Evolutionary conservation across 2,888 invertebrate species (phyloP).

Genomic region (Xestobium rufovillosum): DNA sequence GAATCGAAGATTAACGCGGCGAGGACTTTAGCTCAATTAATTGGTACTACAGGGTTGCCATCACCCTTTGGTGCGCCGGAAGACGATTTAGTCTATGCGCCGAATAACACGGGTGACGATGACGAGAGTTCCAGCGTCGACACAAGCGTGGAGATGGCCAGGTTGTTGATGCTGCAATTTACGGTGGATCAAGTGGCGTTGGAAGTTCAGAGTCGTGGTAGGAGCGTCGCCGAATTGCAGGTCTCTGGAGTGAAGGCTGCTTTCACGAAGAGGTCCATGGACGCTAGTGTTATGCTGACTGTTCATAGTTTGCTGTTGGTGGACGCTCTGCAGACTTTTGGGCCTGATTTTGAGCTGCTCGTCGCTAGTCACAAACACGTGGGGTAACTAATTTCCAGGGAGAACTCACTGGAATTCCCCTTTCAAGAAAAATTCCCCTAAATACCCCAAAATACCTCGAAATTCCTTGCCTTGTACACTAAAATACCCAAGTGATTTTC

Average conservation of each 20-base stretch:
- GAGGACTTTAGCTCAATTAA: conserved; percentile 47
- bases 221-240: conserved; percentile 88
- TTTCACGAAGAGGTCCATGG: conserved; percentile 64
- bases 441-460: too few relatives aligned
- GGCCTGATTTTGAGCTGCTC: conserved; percentile 89
- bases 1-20: conserved; percentile 77
- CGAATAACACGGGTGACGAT: conserved; percentile 26
- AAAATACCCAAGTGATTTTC: too few relatives aligned
- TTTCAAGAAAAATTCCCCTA: too few relatives aligned
- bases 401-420: too few relatives aligned
- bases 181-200: conserved; percentile 80
- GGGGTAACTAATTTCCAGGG: conserved; percentile 61
- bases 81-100: conserved; percentile 24
- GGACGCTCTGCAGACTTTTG: conserved; percentile 92
- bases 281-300: conserved; percentile 71
- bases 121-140: conserved; percentile 46
- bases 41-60: conserved; percentile 40
- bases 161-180: conserved; percentile 75
- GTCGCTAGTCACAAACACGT: conserved; percentile 93
- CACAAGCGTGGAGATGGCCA: conserved; percentile 50
- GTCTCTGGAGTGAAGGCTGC: conserved; percentile 80
- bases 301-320: conserved; percentile 89
- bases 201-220: conserved; percentile 77
- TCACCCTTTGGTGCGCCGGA: conserved; percentile 41
- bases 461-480: too few relatives aligned